Evolutionary conservation across 2,797 vertebrate species (phyloP).

Genomic region (Cyprinodon diabolis): DNA sequence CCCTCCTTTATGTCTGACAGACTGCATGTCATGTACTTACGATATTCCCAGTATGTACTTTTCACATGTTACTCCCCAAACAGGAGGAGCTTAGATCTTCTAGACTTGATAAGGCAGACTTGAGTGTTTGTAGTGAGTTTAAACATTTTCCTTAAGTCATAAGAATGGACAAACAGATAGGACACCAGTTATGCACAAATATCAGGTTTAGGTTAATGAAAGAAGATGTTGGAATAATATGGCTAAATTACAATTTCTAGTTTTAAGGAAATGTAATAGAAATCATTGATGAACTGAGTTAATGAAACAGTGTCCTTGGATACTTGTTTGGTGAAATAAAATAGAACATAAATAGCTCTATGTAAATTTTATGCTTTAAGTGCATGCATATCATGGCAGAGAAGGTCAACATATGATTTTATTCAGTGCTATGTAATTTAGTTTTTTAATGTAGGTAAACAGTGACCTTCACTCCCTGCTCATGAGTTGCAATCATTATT

Average conservation of each 20-base stretch:
- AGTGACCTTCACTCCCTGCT: too few species aligned
- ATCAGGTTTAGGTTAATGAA: background rate
- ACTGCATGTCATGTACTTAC: constrained; percentile 55
- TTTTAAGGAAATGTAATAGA: background rate
- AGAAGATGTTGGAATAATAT: too few species aligned
- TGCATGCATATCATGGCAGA: too few species aligned
- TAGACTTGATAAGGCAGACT: constrained; percentile 20
- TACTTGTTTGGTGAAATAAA: too few species aligned
- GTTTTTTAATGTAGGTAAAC: too few species aligned
- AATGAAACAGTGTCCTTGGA: background rate
- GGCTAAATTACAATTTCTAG: background rate
- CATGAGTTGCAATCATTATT: too few species aligned
- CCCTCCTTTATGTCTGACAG: constrained; percentile 61
- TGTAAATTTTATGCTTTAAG: too few species aligned
- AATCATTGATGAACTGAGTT: background rate
- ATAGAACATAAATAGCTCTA: too few species aligned
- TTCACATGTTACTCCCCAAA: constrained; percentile 42
- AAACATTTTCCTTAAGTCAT: constrained; percentile 34
- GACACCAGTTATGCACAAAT: background rate
- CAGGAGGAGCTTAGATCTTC: constrained; percentile 27
- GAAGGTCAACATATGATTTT: too few species aligned
- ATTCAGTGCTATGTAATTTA: too few species aligned
- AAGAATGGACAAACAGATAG: constrained; percentile 18
- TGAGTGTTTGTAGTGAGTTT: constrained; percentile 18
- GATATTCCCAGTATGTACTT: constrained; percentile 43